These are phyloP conservation scores for Melanotaenia boesemani DNA, from an alignment of 2,797 vertebrate species.

Conservation along the genomic window DNA sequence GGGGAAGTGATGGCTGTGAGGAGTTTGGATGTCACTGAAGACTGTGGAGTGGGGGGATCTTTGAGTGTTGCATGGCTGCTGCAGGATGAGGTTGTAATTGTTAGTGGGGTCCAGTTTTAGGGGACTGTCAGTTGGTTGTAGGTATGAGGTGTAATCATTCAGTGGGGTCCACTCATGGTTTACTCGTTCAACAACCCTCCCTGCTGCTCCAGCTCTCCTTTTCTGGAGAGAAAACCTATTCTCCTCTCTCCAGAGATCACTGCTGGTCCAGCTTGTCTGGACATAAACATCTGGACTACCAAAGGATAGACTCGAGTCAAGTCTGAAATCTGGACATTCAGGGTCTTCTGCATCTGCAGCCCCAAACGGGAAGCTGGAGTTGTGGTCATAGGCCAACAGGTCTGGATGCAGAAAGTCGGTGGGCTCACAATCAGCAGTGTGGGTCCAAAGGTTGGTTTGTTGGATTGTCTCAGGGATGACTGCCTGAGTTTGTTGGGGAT, in stretches of 20 bases:
- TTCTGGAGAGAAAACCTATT: slow-evolving; percentile 21
- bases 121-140: slow-evolving; percentile 6
- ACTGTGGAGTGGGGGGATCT: not conserved
- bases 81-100: slow-evolving; percentile 13
- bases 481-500: slow-evolving; percentile 39
- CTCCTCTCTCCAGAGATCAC: slow-evolving; percentile 42
- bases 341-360: not conserved
- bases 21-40: slow-evolving; percentile 16
- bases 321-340: slow-evolving; percentile 20
- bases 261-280: slow-evolving; percentile 33
- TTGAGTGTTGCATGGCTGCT: slow-evolving; percentile 9
- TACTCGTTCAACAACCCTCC: slow-evolving; percentile 50
- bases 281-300: slow-evolving; percentile 9
- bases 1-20: not conserved
- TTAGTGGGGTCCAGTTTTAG: slow-evolving; percentile 35
- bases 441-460: slow-evolving; percentile 14
- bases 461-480: slow-evolving; percentile 36
- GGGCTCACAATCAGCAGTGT: not conserved
- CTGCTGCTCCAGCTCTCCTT: slow-evolving; percentile 39
- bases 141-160: not conserved
- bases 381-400: not conserved
- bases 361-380: slow-evolving; percentile 35
- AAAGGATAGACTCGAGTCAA: slow-evolving; percentile 35
- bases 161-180: slow-evolving; percentile 24
- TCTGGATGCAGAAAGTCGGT: slow-evolving; percentile 17